These are phyloP conservation scores for Darevskia nairensis DNA, from an alignment of 2,797 vertebrate species.

Conservation along the genomic window DNA sequence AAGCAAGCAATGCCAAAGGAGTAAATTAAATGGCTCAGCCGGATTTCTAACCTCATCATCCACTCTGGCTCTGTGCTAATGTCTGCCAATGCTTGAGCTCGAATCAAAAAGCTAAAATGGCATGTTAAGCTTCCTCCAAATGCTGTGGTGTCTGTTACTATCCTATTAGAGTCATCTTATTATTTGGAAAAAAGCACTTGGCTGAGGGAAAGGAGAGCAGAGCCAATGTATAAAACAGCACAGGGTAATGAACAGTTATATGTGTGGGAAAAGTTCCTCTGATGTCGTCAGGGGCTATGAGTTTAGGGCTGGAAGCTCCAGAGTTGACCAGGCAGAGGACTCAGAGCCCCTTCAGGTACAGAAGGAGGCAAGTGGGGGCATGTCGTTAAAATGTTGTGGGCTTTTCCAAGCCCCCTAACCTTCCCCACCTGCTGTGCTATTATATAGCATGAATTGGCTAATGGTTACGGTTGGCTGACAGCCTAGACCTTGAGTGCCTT, in stretches of 20 bases:
- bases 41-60: constrained; percentile 40
- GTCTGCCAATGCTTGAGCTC: constrained; percentile 30
- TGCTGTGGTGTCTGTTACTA: not conserved
- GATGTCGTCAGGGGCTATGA: not conserved
- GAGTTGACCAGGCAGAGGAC: too few relatives aligned
- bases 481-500: not conserved
- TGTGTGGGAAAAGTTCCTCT: not conserved
- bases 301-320: not conserved
- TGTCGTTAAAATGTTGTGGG: not conserved
- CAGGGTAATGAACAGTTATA: not conserved
- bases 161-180: constrained; percentile 34
- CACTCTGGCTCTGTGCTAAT: not conserved
- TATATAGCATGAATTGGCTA: not conserved
- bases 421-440: not conserved
- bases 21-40: constrained; percentile 47
- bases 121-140: constrained; percentile 11
- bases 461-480: not conserved
- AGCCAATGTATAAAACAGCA: not conserved
- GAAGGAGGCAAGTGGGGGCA: not conserved
- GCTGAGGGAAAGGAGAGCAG: not conserved
- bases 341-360: too few relatives aligned
- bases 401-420: not conserved
- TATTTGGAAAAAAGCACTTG: constrained; percentile 13
- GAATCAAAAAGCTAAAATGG: constrained; percentile 29
- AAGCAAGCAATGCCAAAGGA: constrained; percentile 39